A percentile compares a stretch with the other conserved stretches of the same genome.
phyloP scores from a whole-genome alignment of 2,113 vertebrate genomes.

The Alethe castanea region DNA sequence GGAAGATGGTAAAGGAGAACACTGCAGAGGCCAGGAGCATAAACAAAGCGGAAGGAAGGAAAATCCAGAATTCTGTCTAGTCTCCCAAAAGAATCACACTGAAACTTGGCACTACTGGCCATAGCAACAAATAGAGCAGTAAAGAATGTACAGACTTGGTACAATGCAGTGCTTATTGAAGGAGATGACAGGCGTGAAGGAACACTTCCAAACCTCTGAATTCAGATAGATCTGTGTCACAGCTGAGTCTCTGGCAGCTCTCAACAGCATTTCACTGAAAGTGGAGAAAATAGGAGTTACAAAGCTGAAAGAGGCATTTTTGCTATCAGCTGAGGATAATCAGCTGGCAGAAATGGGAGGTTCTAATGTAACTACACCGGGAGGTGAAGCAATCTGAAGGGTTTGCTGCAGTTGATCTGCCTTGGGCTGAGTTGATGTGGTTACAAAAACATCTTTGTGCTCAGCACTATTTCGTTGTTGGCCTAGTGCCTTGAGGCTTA shows the following conservation, averaged over 20 bases:
- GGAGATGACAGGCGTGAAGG: constrained; percentile 8
- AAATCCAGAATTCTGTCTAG: constrained; percentile 16
- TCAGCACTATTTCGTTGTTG: constrained; percentile 49
- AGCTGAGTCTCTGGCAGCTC: constrained; percentile 20
- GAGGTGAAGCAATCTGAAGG: constrained; percentile 3
- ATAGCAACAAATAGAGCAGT: constrained; percentile 53
- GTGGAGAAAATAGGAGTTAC: not conserved
- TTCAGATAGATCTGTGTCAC: constrained; percentile 13
- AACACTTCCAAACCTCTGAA: constrained; percentile 23
- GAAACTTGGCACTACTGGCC: constrained; percentile 41
- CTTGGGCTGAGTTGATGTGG: constrained; percentile 30
- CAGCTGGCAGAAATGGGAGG: not conserved
- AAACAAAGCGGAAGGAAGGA: constrained; percentile 11
- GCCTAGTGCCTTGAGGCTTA: constrained; percentile 56
- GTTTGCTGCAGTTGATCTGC: constrained; percentile 23
- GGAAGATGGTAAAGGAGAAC: not conserved
- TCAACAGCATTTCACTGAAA: constrained; percentile 5
- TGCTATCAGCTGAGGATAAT: not conserved
- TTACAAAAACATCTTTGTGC: constrained; percentile 63
- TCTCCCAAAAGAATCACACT: not conserved
- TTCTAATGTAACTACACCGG: not conserved
- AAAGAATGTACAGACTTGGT: constrained; percentile 51
- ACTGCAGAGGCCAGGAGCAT: not conserved
- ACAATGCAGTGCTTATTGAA: constrained; percentile 40
- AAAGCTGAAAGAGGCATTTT: not conserved